Evolutionary conservation across 2,888 invertebrate genomes (phyloP).

Genomic region (Calliopum simillimum): DNA sequence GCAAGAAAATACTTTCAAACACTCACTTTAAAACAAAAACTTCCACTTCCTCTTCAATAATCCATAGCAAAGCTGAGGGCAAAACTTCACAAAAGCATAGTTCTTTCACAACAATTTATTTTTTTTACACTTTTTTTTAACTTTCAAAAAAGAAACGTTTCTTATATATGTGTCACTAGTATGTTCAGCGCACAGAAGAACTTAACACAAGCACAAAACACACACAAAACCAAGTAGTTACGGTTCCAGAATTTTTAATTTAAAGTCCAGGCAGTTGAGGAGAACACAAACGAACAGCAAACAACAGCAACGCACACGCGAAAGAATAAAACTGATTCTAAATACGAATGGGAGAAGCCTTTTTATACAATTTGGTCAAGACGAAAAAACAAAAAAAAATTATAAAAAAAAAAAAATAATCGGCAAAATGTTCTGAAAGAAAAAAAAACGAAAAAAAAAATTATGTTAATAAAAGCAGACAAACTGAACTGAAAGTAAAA

Average conservation of each 20-base stretch:
- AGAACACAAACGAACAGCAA: not conserved
- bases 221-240: slow-evolving; percentile 38
- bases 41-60: slow-evolving; percentile 2
- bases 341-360: slow-evolving; percentile 50
- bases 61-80: slow-evolving; percentile 35
- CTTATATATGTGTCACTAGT: slow-evolving; percentile 19
- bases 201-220: slow-evolving; percentile 40
- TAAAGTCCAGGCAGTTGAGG: slow-evolving; percentile 2
- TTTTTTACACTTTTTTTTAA: slow-evolving; percentile 21
- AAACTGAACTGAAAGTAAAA: slow-evolving; percentile 1
- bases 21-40: slow-evolving; percentile 14
- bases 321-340: slow-evolving; percentile 56
- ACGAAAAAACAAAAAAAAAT: too few species aligned
- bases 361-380: slow-evolving; percentile 52
- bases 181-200: slow-evolving; percentile 18
- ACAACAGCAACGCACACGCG: slow-evolving; percentile 50
- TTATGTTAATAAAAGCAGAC: slow-evolving; percentile 12
- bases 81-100: slow-evolving; percentile 1
- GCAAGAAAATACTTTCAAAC: too few species aligned
- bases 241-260: slow-evolving; percentile 9
- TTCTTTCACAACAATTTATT: slow-evolving; percentile 24
- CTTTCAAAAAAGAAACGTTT: not conserved
- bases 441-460: not conserved
- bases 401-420: slow-evolving; percentile 10
- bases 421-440: slow-evolving; percentile 7